phyloP scores from a whole-genome alignment of 2,113 vertebrate species.

The Casuarius casuarius region DNA sequence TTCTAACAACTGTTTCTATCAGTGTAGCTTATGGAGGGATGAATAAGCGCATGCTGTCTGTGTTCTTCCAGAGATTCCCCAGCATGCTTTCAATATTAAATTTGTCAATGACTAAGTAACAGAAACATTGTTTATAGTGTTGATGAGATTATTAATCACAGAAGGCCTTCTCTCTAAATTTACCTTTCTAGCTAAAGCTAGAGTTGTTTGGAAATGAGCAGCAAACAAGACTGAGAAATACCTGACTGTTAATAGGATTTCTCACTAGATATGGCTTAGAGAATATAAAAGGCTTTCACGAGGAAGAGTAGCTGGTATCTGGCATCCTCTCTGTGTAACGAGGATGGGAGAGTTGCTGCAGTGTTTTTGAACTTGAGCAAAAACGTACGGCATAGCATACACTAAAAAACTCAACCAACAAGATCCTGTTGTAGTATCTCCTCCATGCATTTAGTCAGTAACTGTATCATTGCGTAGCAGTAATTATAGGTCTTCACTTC shows the following conservation, averaged over 20 bases:
- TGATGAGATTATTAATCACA: conserved; percentile 56
- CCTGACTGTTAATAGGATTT: conserved; percentile 65
- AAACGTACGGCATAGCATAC: conserved; percentile 26
- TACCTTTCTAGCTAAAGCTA: conserved; percentile 51
- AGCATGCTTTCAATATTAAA: conserved; percentile 29
- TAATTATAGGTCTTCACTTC: neutral
- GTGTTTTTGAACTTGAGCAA: neutral
- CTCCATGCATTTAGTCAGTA: neutral
- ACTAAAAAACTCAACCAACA: neutral
- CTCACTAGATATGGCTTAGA: conserved; percentile 41
- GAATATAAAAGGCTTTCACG: conserved; percentile 41
- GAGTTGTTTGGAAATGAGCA: conserved; percentile 54
- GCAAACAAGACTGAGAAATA: conserved; percentile 48
- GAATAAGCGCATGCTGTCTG: neutral
- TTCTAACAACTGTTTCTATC: neutral
- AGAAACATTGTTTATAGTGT: conserved; percentile 41
- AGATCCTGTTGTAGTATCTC: neutral
- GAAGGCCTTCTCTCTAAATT: conserved; percentile 26
- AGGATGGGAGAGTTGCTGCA: neutral
- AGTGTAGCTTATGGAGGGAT: neutral
- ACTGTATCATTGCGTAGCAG: neutral
- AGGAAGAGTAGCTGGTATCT: conserved; percentile 39
- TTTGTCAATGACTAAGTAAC: conserved; percentile 43
- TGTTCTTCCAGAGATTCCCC: neutral
- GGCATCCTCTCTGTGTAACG: conserved; percentile 11